Base-by-base conservation (phyloP, 2,888 invertebrate species). In the Biston betularia region DNA sequence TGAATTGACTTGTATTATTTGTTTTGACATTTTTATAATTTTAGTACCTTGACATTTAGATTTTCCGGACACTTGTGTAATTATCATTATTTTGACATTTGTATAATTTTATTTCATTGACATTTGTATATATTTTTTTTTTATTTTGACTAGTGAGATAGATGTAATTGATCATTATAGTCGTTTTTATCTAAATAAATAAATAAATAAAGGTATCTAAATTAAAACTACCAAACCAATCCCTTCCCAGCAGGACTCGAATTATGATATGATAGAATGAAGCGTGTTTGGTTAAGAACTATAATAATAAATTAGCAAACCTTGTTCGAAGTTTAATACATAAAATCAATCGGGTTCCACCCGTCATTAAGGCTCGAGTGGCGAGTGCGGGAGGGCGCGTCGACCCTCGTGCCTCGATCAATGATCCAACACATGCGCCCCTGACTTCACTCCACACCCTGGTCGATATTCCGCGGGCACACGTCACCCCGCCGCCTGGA, bases 401-500 rank as follows among this genome's bases (percentile, higher is more conserved):
- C 83, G 76, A 79, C 78, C 80, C 79, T 61, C 63, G 65, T 33
- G 15, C n/a, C 53, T 64, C 65, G 71, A 84, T 88, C 88, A 75
- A 87, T 89, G 75, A 44, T 59, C 48, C 54, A 62, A 75, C 86
- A 85, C 87, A 81, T 83, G 89, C 90, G 88, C 81, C 14, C 54
- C 50, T 40, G 4, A 11, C 15, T 7, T 38, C 55, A n/a, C 45
- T 55, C 48, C 49, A 46, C 46, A n/a, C 46, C 56, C 46, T 10
- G 66, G 34, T 67, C 90, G 72, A 89, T 90, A 89, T 77, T 65
- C 68, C 72, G 68, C 69, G 76, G 75, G 75, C 75, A 82, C 85
- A 86, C 88, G 88, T 88, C 88, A 88, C 85, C 87, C 83, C 73
- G 12, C 52, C 81, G 74, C 77, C 79, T 70, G 24, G 85, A 81